Conservation (phyloP, 1,140 invertebrate genomes). For the Brachionus koreanus region DNA sequence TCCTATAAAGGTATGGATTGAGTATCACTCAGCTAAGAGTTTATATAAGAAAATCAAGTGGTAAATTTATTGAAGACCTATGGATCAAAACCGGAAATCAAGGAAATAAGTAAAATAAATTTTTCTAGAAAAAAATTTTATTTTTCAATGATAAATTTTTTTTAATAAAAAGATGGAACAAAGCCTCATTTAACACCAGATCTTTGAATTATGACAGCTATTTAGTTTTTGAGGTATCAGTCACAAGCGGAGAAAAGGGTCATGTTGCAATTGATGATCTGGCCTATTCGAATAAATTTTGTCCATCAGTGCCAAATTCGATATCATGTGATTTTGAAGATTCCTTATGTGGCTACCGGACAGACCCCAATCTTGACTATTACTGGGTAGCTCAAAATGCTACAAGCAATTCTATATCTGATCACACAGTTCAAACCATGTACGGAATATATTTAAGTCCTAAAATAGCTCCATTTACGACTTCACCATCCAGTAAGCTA, state of each 20-base stretch:
- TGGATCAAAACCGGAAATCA: slow-evolving; percentile 25
- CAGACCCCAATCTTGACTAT: not conserved
- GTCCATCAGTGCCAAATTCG: slow-evolving; percentile 40
- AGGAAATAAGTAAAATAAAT: slow-evolving; percentile 5
- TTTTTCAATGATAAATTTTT: not conserved
- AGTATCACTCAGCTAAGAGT: not conserved
- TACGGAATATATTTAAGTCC: not conserved
- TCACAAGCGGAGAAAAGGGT: slow-evolving; percentile 10
- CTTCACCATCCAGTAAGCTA: slow-evolving; percentile 9
- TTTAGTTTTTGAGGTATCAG: not conserved
- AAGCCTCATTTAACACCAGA: not conserved
- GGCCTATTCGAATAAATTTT: not conserved
- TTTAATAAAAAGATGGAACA: not conserved
- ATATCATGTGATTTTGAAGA: not conserved
- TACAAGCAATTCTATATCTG: not conserved
- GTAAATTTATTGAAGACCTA: not conserved
- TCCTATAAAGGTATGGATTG: not conserved
- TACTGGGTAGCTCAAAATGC: not conserved
- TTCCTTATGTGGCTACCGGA: not conserved
- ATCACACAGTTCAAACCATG: slow-evolving; percentile 1
- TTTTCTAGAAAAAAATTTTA: not conserved
- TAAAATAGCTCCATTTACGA: not conserved
- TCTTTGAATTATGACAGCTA: not conserved
- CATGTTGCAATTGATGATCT: slow-evolving; percentile 19
- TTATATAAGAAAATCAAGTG: not conserved